Base-by-base conservation (phyloP, 2,797 vertebrate species). In the Percopsis omiscomaycus region DNA sequence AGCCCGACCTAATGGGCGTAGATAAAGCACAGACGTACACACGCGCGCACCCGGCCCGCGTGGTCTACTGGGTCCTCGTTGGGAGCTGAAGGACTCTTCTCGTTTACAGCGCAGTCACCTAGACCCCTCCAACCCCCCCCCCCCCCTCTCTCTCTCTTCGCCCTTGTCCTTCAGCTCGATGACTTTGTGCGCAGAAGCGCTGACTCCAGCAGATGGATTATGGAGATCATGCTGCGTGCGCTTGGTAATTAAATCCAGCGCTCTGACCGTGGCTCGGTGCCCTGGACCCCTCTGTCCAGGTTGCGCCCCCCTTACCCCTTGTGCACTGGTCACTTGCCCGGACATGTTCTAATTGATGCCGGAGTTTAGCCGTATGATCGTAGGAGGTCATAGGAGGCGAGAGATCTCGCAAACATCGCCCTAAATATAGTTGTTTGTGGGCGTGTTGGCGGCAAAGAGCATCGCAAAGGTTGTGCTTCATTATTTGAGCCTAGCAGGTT, bases 201-300 rank as follows among this genome's bases (percentile, higher is more conserved):
- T 77, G 83, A 85, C 80, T 86, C 82, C 75, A 80, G 82, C 87
- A 88, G 88, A 89, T 89, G 86, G 84, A 85, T 89, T 78, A 85
- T 86, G 79, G 81, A 73, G 81, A 89, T 87, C 87, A 84, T 77
- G 83, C 87, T 89, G 87, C 71, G 84, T 87, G 75, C 67, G 71
- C 68, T 68, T 61, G 78, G 73, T 89, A 86, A 90, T 89, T 89
- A 89, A 89, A 88, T 84, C 66, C 75, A 77, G 79, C 48, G 68
- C 66, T 69, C 57, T 71, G 78, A 85, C 78, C 66, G 45, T 80
- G 82, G 80, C 78, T 69, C 59, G 0, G 14, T 61, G 79, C 67
- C 80, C 73, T 61, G 77, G 68, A 84, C 82, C 80, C 84, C 84
- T 74, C 74, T 83, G 79, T 80, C 84, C 77, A 68, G 79, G 80